Percentiles rank a stretch among this genome's conserved stretches.
phyloP scores from a whole-genome alignment of 64 coral and sea anemone species.

The Montipora cactus region DNA sequence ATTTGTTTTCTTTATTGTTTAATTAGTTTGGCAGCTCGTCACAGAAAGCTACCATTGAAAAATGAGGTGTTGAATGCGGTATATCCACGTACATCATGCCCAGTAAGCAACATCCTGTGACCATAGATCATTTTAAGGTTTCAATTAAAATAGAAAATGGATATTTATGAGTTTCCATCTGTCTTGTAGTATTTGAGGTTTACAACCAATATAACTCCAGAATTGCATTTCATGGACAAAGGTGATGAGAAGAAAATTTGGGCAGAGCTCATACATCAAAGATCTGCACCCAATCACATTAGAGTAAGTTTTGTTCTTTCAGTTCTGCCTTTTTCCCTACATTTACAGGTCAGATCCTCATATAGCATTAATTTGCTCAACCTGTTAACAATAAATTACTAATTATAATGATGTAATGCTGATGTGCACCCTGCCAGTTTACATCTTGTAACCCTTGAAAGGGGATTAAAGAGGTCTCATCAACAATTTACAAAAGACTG shows the following conservation, averaged over 20 bases:
- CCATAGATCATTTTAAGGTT: no score
- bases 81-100: slow-evolving; percentile 41
- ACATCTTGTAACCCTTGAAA: no score
- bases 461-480: no score
- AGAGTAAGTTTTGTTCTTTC: slow-evolving; percentile 23
- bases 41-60: slow-evolving; percentile 45
- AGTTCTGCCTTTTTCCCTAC: not conserved
- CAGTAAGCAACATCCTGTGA: not conserved
- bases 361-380: no score
- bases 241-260: slow-evolving; percentile 45
- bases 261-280: slow-evolving; percentile 3
- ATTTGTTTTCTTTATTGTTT: not conserved
- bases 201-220: slow-evolving; percentile 22
- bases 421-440: no score
- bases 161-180: no score
- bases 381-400: no score
- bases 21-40: not conserved
- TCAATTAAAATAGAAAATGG: no score
- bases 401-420: no score
- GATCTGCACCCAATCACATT: not conserved
- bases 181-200: slow-evolving; percentile 15
- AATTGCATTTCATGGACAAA: slow-evolving; percentile 66
- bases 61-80: slow-evolving; percentile 66
- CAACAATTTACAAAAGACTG: no score
- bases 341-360: no score